phyloP scores from a whole-genome alignment of 1,140 invertebrate species.

The Piezodorus guildinii region DNA sequence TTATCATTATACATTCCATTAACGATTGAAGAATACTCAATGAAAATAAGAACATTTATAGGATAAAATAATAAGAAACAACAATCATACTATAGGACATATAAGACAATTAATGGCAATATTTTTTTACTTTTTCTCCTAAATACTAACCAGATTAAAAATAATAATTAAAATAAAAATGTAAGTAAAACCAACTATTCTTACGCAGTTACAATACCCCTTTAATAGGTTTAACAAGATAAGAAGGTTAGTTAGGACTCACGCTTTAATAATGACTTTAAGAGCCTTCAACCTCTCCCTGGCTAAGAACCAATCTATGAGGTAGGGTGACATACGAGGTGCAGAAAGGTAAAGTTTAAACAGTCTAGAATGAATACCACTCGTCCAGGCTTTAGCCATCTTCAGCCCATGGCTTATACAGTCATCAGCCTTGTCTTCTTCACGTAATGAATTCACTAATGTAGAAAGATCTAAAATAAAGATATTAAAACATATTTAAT shows the following conservation, averaged over 20 bases:
- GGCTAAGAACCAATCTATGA: constrained; percentile 95
- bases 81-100: no score
- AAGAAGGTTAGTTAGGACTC: constrained; percentile 43
- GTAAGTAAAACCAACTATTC: neutral
- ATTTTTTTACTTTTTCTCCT: neutral
- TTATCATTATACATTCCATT: no score
- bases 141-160: neutral
- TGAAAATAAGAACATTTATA: no score
- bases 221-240: neutral
- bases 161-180: neutral
- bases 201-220: neutral
- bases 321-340: constrained; percentile 88
- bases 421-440: constrained; percentile 66
- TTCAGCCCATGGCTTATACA: constrained; percentile 77
- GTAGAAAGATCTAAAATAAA: constrained; percentile 79
- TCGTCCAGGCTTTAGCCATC: constrained; percentile 79
- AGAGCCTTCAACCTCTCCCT: constrained; percentile 82
- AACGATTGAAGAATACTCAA: no score
- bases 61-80: no score
- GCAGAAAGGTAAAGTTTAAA: constrained; percentile 78
- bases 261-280: constrained; percentile 91
- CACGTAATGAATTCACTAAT: constrained; percentile 65
- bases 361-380: constrained; percentile 82
- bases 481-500: constrained; percentile 21
- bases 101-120: no score